phyloP scores from a whole-genome alignment of 1,140 invertebrate species.

The Leguminivora glycinivorella region DNA sequence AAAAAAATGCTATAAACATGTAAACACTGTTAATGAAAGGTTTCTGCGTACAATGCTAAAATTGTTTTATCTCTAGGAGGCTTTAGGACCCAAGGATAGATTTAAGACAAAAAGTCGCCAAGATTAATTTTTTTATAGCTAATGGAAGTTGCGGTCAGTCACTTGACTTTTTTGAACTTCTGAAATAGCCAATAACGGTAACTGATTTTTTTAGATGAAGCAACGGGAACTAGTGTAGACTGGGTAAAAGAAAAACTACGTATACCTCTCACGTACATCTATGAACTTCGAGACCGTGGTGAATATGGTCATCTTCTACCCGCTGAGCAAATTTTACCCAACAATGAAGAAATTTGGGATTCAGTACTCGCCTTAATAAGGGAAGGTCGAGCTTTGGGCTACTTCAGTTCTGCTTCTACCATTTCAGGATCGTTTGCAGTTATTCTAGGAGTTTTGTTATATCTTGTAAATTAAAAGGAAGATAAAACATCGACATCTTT shows the following conservation, averaged over 20 bases:
- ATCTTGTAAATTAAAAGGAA: not conserved
- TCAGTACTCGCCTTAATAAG: constrained; percentile 68
- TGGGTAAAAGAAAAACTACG: constrained; percentile 80
- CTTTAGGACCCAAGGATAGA: too few relatives aligned
- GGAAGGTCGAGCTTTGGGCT: constrained; percentile 1
- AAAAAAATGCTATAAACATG: too few relatives aligned
- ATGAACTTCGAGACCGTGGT: constrained; percentile 83
- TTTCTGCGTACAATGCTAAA: too few relatives aligned
- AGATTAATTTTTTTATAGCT: too few relatives aligned
- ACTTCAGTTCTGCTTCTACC: not conserved
- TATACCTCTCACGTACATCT: constrained; percentile 80
- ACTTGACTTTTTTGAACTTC: too few relatives aligned
- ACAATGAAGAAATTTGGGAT: constrained; percentile 83
- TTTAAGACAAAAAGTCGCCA: too few relatives aligned
- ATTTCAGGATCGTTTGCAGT: not conserved
- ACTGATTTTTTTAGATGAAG: constrained; percentile 24
- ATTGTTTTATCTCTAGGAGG: too few relatives aligned
- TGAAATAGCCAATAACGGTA: too few relatives aligned
- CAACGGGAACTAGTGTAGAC: constrained; percentile 73
- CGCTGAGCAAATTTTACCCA: constrained; percentile 84
- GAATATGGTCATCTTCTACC: constrained; percentile 86
- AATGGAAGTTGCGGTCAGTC: too few relatives aligned
- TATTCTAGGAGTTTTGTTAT: not conserved
- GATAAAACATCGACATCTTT: too few relatives aligned
- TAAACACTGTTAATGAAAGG: too few relatives aligned